Base-by-base conservation (phyloP, 2,888 invertebrate species). In the Andrena hattorfiana region DNA sequence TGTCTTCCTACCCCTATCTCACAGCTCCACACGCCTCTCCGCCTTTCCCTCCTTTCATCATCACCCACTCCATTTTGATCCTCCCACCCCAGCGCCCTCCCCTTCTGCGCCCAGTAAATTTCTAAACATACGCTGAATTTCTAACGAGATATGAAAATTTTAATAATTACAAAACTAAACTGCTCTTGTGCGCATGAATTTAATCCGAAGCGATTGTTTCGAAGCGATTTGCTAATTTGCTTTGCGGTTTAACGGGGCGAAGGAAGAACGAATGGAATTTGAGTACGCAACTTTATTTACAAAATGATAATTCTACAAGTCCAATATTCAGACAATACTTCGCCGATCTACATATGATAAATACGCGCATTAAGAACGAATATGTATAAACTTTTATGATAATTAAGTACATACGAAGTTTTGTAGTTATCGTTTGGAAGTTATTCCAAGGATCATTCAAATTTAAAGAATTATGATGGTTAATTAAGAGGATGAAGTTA, bases 1-100 rank as follows among this genome's bases (percentile, higher is more conserved):
- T 85, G 77, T 74, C 75, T 85, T 77, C 49, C 79, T 32, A 78
- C 81, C 71, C 71, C 71, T 81, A 54, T 77, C 28, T 20, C 26
- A 54, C 60, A 35, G 48, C 70, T 67, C 70, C 74, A 63, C 64
- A 60, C 26, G 16, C 60, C 35, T 51, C 32, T 76, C 64, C 20
- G 49, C 68, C 68, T 75, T 74, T 67, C 62, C 54, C 63, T 28
- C n/a, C 56, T 59, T 35, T 51, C 56, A 4, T 49, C 48, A 56
- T 64, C 42, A 35, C 6, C 8, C 51, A 6, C 8, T 56, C 42
- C 59, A 60, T 32, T 69, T 30, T 10, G 0, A 6, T 8, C 35
- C 59, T 20, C 51, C 66, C 28, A 42, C 28, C 3, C 8, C n/a
- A 60, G 35, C 16, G 1, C n/a, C 70, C 48, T 26, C 35, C 35